Evolutionary conservation across 2,113 vertebrate species (phyloP).

Genomic region (Rhinolophus ferrumequinum): DNA sequence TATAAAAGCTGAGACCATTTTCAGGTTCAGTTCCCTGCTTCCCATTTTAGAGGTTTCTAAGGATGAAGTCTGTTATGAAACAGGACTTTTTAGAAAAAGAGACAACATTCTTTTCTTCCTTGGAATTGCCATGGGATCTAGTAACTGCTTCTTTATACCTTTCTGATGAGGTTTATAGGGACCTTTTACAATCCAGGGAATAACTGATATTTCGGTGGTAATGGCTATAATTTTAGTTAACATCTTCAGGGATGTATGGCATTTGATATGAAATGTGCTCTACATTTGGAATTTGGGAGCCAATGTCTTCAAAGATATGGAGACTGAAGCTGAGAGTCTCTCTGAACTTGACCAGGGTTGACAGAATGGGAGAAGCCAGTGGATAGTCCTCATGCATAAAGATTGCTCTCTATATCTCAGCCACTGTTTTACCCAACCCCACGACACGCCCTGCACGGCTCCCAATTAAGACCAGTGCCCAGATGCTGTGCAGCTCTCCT

Average conservation of each 20-base stretch:
- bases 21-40: not conserved
- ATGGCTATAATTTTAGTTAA: not conserved
- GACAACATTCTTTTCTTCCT: not conserved
- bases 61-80: not conserved
- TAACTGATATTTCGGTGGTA: not conserved
- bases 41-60: not conserved
- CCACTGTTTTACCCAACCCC: not conserved
- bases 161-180: not conserved
- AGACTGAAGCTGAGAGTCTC: not conserved
- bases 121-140: not conserved
- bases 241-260: not conserved
- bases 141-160: not conserved
- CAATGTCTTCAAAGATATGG: not conserved
- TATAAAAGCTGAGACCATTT: not conserved
- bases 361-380: not conserved
- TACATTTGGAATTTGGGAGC: not conserved
- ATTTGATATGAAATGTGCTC: not conserved
- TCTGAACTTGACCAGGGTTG: not conserved
- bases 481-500: not conserved
- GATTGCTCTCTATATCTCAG: too few species aligned
- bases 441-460: fast-evolving
- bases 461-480: not conserved
- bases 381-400: not conserved
- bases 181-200: not conserved
- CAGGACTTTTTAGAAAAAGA: not conserved